These are phyloP conservation scores for Polypterus senegalus DNA, from an alignment of 2,113 vertebrate genomes.

Conservation along the genomic window DNA sequence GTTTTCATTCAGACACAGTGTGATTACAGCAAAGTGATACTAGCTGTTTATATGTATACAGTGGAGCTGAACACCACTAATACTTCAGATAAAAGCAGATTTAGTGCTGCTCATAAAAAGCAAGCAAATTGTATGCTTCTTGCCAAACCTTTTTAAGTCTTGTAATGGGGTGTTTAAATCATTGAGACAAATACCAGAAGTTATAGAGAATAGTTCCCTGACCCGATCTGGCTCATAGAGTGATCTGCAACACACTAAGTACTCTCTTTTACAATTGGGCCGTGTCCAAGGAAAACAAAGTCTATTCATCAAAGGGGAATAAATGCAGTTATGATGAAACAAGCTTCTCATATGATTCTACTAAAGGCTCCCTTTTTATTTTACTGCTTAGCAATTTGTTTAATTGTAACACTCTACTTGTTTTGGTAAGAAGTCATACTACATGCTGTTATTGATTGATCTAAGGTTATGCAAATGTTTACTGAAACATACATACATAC, in stretches of 20 bases:
- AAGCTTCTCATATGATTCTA: too few relatives aligned
- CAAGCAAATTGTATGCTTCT: conserved; percentile 36
- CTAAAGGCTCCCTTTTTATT: too few relatives aligned
- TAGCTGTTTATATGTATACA: not conserved
- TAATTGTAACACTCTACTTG: too few relatives aligned
- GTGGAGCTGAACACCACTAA: conserved; percentile 27
- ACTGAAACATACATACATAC: too few relatives aligned
- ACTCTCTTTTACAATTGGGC: not conserved
- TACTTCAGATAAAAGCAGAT: conserved; percentile 39
- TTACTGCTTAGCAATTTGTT: too few relatives aligned
- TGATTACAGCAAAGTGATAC: conserved; percentile 6
- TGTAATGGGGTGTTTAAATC: conserved; percentile 34
- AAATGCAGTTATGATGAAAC: too few relatives aligned
- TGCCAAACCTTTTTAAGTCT: conserved; percentile 26
- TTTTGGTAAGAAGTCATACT: too few relatives aligned
- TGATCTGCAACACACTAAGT: conserved; percentile 1
- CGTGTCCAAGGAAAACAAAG: too few relatives aligned
- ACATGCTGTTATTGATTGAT: too few relatives aligned
- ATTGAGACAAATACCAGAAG: conserved; percentile 32
- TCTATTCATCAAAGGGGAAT: too few relatives aligned
- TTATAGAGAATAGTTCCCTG: conserved; percentile 16
- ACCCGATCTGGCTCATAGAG: conserved; percentile 10
- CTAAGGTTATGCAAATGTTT: too few relatives aligned
- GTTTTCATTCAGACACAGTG: not conserved
- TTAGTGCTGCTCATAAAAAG: conserved; percentile 38